Evolutionary conservation across 2,888 invertebrate species (phyloP).

Genomic region (Drosophila diplacantha): DNA sequence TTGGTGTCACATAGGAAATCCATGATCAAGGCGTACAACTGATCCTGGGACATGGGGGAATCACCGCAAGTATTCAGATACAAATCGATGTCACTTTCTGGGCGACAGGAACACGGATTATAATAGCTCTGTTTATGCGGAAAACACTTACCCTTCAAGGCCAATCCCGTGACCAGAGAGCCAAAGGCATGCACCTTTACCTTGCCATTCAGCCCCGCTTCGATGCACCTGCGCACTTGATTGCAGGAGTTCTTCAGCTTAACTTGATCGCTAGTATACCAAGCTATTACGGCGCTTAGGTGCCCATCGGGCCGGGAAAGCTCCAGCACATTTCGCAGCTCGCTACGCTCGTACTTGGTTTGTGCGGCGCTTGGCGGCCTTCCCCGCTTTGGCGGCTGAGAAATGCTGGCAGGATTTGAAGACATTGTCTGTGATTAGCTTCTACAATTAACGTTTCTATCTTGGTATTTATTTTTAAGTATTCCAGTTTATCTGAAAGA

Average conservation of each 20-base stretch:
- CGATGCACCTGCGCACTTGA: conserved; percentile 54
- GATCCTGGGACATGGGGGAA: conserved; percentile 25
- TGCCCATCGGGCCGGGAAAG: conserved; percentile 46
- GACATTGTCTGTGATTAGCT: background rate
- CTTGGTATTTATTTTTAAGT: too few relatives aligned
- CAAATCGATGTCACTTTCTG: conserved; percentile 85
- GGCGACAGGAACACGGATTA: background rate
- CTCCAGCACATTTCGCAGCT: conserved; percentile 41
- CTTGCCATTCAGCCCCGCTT: conserved; percentile 59
- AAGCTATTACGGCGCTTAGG: conserved; percentile 51
- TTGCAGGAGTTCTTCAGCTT: conserved; percentile 51
- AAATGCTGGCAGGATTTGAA: background rate
- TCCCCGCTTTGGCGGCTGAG: background rate
- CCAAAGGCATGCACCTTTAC: conserved; percentile 82
- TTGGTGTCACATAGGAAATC: conserved; percentile 71
- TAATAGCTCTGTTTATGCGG: background rate
- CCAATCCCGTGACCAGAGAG: conserved; percentile 85
- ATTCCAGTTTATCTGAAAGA: background rate
- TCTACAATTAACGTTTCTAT: too few relatives aligned
- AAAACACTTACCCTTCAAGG: conserved; percentile 79
- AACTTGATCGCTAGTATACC: conserved; percentile 49
- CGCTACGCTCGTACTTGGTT: conserved; percentile 42
- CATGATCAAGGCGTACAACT: conserved; percentile 76
- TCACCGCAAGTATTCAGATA: conserved; percentile 77
- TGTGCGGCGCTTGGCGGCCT: conserved; percentile 4